These are phyloP conservation scores for Rhamnusium bicolor DNA, from an alignment of 2,888 invertebrate genomes.

Conservation along the genomic window DNA sequence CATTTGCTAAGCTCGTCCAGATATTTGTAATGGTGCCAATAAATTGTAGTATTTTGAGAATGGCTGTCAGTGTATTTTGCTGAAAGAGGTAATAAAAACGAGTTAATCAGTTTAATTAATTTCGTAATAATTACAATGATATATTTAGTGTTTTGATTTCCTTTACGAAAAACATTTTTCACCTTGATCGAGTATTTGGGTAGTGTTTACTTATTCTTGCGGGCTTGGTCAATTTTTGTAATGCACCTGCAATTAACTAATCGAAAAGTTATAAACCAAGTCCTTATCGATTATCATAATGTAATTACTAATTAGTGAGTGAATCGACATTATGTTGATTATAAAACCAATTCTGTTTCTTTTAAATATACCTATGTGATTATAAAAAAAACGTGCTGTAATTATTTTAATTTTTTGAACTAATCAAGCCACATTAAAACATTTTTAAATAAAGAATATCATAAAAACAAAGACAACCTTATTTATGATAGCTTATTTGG, in stretches of 20 bases:
- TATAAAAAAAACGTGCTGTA: constrained; percentile 7
- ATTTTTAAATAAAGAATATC: background rate
- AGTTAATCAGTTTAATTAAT: background rate
- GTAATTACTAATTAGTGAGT: constrained; percentile 4
- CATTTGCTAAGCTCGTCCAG: constrained; percentile 46
- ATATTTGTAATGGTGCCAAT: constrained; percentile 57
- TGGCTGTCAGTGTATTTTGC: constrained; percentile 56
- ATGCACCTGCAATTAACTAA: constrained; percentile 40
- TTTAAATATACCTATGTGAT: no score
- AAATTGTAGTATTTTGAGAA: constrained; percentile 57
- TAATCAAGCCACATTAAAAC: background rate
- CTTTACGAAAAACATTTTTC: background rate
- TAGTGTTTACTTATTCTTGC: constrained; percentile 39
- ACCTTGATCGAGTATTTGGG: constrained; percentile 30
- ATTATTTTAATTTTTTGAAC: background rate
- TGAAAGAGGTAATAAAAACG: constrained; percentile 52
- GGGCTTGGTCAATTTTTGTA: constrained; percentile 47
- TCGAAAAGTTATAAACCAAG: constrained; percentile 33
- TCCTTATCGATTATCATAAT: constrained; percentile 21
- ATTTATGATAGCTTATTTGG: background rate
- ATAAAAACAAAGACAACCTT: background rate
- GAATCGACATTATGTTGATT: background rate
- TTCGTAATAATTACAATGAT: background rate
- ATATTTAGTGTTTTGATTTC: background rate
- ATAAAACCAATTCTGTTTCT: background rate